These are phyloP conservation scores for Heliornis fulica DNA, from an alignment of 2,113 vertebrate genomes.

Conservation along the genomic window DNA sequence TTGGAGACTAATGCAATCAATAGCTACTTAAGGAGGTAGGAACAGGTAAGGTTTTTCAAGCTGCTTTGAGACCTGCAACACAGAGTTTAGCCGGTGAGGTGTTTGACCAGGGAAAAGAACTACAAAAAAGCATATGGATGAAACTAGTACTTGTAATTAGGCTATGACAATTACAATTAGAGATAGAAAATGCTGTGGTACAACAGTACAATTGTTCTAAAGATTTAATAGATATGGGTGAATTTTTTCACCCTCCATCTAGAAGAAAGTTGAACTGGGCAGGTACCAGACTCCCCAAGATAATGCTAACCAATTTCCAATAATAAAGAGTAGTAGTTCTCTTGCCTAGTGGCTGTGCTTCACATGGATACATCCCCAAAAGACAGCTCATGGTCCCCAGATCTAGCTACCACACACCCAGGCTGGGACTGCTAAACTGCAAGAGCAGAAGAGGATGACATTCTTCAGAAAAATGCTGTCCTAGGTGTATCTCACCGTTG, in stretches of 20 bases:
- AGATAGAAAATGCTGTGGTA: neutral
- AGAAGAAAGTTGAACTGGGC: neutral
- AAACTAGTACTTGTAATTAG: neutral
- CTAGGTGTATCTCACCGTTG: accelerated
- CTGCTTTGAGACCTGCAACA: neutral
- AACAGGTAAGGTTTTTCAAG: neutral
- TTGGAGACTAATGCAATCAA: neutral
- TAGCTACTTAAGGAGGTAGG: neutral
- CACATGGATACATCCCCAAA: neutral
- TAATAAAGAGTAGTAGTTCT: neutral
- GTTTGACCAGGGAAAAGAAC: neutral
- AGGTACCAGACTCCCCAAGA: neutral
- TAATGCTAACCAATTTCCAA: too few species aligned
- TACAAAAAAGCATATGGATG: neutral
- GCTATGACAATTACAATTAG: neutral
- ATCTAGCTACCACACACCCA: neutral
- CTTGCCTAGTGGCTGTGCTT: neutral
- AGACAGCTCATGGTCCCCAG: accelerated
- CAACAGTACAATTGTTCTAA: neutral
- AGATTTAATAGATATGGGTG: neutral
- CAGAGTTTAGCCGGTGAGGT: neutral
- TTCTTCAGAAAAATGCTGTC: neutral
- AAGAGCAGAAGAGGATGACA: neutral
- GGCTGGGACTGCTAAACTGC: neutral
- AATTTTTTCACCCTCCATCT: neutral